Base-by-base conservation (phyloP, 2,113 vertebrate genomes). In the Seriola aureovittata region DNA sequence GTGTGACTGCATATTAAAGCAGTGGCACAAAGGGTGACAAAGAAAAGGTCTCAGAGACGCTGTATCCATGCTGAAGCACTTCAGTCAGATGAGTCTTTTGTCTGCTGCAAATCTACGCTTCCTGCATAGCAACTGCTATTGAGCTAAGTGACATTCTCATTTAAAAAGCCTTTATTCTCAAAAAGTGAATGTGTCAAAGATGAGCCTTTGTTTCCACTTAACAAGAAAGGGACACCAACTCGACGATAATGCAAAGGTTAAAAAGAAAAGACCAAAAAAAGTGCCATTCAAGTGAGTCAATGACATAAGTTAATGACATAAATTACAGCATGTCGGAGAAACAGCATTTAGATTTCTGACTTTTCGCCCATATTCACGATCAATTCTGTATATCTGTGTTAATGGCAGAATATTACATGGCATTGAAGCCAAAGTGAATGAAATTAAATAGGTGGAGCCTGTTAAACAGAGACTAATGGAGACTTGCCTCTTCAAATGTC, bases 171-270 rank as follows among this genome's bases (percentile, higher is more conserved):
- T 87, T 91, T 84, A 65, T 88, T 67, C 57, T 42, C 23, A 2
- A 29, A 84, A 82, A 81, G 65, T 50, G 46, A 58, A 57, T 0
- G 58, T 82, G 87, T 89, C 86, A 91, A 78, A 83, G 82, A 84
- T 44, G 63, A 90, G 46, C 66, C 70, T 73, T 89, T 74, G 75
- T 85, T 78, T 75, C 52, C 83, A 23, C 60, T 71, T n/a, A 75
- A 75, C 48, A 62, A 69, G 60, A 72, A 64, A 46, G 38, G 17
- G 82, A 52, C 40, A 25, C 52, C 3, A 75, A 66, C 46, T 64
- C 52, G 23, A 55, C 12, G 55, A 70, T 11, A 67, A 71, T 38
- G 72, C 25, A 69, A 44, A 64, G 29, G 32, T 67, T 46, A 6
- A 64, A 64, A 38, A 46, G 5, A 25, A 9, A 36, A 74, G 40